Conservation (phyloP, 2,113 vertebrate species). For the Notarius quadriscutis region DNA sequence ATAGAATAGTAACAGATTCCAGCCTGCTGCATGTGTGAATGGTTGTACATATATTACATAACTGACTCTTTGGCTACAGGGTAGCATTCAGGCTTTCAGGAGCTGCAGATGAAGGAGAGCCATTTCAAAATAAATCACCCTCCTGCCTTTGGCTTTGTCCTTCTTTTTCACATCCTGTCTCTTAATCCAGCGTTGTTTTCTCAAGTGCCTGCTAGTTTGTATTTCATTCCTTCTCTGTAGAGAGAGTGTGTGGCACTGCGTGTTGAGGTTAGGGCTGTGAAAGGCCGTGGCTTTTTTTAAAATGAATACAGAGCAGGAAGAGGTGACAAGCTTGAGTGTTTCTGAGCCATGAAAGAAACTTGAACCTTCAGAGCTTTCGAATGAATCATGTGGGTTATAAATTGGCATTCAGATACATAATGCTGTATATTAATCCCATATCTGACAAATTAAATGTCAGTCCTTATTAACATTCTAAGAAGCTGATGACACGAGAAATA, state of each 20-base stretch:
- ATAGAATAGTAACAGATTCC: slow-evolving; percentile 21
- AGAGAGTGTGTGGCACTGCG: background rate
- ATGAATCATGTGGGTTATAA: background rate
- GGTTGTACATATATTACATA: slow-evolving; percentile 35
- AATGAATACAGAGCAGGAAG: slow-evolving; percentile 11
- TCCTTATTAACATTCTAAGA: background rate
- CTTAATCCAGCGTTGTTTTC: background rate
- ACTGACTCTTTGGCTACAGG: slow-evolving; percentile 11
- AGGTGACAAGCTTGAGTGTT: background rate
- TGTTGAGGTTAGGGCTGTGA: background rate
- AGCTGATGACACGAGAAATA: background rate
- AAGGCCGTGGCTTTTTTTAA: slow-evolving; percentile 24
- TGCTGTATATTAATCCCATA: background rate
- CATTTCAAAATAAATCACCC: background rate
- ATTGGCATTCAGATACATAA: slow-evolving; percentile 11
- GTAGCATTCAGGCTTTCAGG: slow-evolving; percentile 26
- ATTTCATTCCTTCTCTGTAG: background rate
- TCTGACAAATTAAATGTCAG: background rate
- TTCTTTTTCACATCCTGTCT: background rate
- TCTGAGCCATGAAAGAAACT: background rate
- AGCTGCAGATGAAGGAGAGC: background rate
- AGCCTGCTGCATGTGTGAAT: background rate
- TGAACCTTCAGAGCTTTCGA: background rate
- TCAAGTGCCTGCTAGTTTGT: background rate
- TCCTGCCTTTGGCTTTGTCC: background rate